These are phyloP conservation scores for Xyliphius kryptos DNA, from an alignment of 2,113 vertebrate genomes.

Conservation along the genomic window DNA sequence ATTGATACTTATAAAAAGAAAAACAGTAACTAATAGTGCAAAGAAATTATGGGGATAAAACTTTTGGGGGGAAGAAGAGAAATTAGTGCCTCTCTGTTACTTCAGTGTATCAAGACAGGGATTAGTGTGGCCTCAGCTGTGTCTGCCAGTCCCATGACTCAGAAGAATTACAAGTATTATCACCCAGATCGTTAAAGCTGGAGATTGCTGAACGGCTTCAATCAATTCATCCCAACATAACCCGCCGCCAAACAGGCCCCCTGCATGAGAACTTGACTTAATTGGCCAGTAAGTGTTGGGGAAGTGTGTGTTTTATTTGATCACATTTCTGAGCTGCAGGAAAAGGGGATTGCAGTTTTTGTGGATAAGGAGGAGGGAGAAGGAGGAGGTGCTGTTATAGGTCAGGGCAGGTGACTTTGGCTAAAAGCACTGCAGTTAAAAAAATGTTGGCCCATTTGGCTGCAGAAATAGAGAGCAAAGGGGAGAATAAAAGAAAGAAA, in stretches of 20 bases:
- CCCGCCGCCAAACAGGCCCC: slow-evolving; percentile 96
- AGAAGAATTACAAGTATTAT: slow-evolving; percentile 99
- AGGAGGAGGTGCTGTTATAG: slow-evolving; percentile 39
- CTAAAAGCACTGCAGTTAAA: slow-evolving; percentile 73
- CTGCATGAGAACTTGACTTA: slow-evolving; percentile 99
- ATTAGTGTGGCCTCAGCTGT: slow-evolving; percentile 92
- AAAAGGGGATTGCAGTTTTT: slow-evolving; percentile 81
- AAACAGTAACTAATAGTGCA: too few relatives aligned
- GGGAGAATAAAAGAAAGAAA: slow-evolving; percentile 52
- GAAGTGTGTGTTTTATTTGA: slow-evolving; percentile 92
- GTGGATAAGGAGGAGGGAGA: slow-evolving; percentile 65
- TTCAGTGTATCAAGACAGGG: slow-evolving; percentile 85
- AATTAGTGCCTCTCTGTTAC: slow-evolving; percentile 81
- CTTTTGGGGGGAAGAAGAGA: too few relatives aligned
- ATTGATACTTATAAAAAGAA: too few relatives aligned
- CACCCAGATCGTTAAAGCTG: slow-evolving; percentile 99
- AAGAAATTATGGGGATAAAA: too few relatives aligned
- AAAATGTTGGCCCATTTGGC: slow-evolving; percentile 78
- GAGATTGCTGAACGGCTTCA: slow-evolving; percentile 90
- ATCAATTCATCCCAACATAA: slow-evolving; percentile 97
- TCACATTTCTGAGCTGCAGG: slow-evolving; percentile 84
- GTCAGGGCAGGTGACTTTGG: slow-evolving; percentile 49
- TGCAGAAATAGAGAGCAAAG: slow-evolving; percentile 69
- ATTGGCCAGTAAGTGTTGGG: slow-evolving; percentile 99
- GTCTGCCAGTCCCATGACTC: slow-evolving; percentile 93